Conservation (phyloP, 2,113 vertebrate genomes). For the Corythoichthys intestinalis region DNA sequence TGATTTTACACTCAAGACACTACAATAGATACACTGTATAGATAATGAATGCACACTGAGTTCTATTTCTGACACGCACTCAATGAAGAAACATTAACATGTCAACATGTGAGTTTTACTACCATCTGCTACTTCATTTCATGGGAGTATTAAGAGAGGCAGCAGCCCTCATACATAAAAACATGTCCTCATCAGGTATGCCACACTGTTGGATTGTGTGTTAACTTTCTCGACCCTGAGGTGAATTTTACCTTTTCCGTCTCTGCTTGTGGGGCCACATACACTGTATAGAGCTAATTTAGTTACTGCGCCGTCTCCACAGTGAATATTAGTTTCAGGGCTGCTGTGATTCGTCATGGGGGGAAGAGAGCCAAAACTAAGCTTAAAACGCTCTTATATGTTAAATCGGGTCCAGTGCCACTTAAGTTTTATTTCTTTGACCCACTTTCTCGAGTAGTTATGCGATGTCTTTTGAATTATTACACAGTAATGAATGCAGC, state of each 20-base stretch:
- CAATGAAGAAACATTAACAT: slow-evolving; percentile 30
- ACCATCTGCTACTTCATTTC: slow-evolving; percentile 66
- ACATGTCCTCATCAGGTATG: slow-evolving; percentile 66
- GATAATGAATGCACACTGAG: neutral
- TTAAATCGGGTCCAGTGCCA: slow-evolving; percentile 33
- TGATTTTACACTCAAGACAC: neutral
- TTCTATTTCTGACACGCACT: slow-evolving; percentile 7
- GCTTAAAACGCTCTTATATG: slow-evolving; percentile 39
- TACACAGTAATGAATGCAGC: slow-evolving; percentile 62
- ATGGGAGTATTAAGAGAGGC: slow-evolving; percentile 52
- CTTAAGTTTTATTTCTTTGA: slow-evolving; percentile 51
- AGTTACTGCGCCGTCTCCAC: slow-evolving; percentile 32
- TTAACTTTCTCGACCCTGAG: slow-evolving; percentile 51
- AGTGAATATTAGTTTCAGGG: slow-evolving; percentile 33
- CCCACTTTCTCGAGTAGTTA: slow-evolving; percentile 60
- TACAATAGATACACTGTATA: neutral
- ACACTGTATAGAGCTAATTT: slow-evolving; percentile 47
- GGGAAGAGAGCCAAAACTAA: slow-evolving; percentile 36
- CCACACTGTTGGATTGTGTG: slow-evolving; percentile 45
- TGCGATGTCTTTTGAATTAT: slow-evolving; percentile 55
- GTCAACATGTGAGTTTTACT: slow-evolving; percentile 52
- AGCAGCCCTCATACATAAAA: slow-evolving; percentile 60
- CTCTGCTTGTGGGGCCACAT: slow-evolving; percentile 23
- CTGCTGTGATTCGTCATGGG: slow-evolving; percentile 47
- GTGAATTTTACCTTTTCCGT: slow-evolving; percentile 46